Conservation (phyloP, 2,113 vertebrate genomes). For the Vidua chalybeata region DNA sequence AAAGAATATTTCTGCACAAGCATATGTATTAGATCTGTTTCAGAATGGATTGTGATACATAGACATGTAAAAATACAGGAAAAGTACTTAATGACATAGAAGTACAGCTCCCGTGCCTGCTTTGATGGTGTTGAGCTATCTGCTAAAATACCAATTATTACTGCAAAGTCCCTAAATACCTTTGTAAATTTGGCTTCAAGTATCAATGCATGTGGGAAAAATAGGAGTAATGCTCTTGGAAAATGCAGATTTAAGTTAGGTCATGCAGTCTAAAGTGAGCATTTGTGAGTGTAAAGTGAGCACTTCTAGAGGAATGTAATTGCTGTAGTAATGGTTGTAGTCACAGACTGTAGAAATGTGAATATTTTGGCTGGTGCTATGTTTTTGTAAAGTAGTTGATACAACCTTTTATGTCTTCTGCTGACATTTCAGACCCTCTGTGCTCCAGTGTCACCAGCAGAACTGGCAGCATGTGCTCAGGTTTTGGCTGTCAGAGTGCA, state of each 20-base stretch:
- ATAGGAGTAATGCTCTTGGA: not conserved
- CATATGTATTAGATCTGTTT: not conserved
- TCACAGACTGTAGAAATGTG: not conserved
- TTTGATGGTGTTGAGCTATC: not conserved
- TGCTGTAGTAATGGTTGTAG: not conserved
- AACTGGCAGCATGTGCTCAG: not conserved
- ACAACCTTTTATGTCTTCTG: not conserved
- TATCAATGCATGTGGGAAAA: not conserved
- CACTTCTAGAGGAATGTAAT: not conserved
- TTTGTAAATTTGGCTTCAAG: not conserved
- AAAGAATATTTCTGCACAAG: not conserved
- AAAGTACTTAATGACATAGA: not conserved
- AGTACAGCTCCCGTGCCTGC: not conserved
- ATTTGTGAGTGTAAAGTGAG: not conserved
- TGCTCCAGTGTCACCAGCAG: not conserved
- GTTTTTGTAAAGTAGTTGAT: not conserved
- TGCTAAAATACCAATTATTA: not conserved
- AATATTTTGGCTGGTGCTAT: not conserved
- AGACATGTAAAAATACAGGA: not conserved
- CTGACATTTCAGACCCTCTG: not conserved
- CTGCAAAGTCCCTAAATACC: not conserved
- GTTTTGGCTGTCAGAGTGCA: not conserved
- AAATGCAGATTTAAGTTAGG: not conserved
- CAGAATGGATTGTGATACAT: not conserved
- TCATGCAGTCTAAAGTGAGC: not conserved